Evolutionary conservation across 2,797 vertebrate genomes (phyloP).

Genomic region (Chaenodraco wilsoni): DNA sequence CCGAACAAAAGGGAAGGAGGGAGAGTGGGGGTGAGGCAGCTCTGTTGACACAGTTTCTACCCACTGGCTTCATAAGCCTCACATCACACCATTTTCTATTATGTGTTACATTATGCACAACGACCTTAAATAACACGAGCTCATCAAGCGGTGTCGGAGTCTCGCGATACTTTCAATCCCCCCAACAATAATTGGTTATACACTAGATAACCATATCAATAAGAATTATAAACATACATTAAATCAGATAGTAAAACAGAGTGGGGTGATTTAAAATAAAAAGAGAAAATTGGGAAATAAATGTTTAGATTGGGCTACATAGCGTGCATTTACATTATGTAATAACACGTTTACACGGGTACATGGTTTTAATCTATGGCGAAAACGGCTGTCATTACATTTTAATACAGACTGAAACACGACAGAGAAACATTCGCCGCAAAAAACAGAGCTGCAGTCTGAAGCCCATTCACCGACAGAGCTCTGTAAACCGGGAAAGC

Average conservation of each 20-base stretch:
- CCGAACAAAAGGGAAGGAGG: conserved; percentile 31
- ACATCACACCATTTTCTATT: background rate
- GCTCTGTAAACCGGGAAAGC: conserved; percentile 59
- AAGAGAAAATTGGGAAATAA: background rate
- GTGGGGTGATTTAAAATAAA: background rate
- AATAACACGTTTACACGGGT: background rate
- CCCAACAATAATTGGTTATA: background rate
- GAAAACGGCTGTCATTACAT: background rate
- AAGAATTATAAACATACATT: no score
- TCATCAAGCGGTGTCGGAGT: background rate
- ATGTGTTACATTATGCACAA: conserved; percentile 3
- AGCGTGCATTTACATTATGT: background rate
- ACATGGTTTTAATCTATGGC: background rate
- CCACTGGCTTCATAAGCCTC: conserved; percentile 10
- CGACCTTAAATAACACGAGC: background rate
- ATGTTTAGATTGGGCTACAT: background rate
- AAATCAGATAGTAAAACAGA: background rate
- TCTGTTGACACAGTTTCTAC: conserved; percentile 56
- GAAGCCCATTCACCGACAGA: conserved; percentile 35
- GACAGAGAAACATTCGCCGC: background rate
- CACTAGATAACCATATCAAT: no score
- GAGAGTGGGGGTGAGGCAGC: conserved; percentile 1
- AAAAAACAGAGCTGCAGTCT: background rate
- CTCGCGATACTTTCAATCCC: background rate
- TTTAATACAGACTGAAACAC: background rate